phyloP scores from a whole-genome alignment of 2,888 invertebrate genomes.

The Choristoneura rosaceana region DNA sequence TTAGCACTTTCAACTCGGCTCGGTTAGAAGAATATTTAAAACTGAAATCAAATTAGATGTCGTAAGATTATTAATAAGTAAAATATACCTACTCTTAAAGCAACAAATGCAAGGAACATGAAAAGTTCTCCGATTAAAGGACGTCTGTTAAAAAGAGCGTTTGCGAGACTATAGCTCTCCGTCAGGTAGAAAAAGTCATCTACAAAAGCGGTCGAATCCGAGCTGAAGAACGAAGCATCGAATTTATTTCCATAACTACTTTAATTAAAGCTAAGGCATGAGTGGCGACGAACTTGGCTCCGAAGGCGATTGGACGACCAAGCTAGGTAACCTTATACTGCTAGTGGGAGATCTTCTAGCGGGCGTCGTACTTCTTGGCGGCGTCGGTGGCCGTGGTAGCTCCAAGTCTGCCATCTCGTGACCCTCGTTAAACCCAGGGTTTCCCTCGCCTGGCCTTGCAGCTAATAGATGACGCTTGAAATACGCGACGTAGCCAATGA shows the following conservation, averaged over 20 bases:
- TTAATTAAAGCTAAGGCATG: conserved; percentile 39
- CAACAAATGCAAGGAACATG: neutral
- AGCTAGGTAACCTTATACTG: conserved; percentile 50
- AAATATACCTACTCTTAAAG: neutral
- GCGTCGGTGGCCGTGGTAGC: neutral
- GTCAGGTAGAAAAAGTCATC: neutral
- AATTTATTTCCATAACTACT: neutral
- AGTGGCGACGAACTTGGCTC: conserved; percentile 54
- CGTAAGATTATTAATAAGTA: no score
- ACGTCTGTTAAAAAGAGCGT: neutral
- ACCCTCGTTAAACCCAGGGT: conserved; percentile 59
- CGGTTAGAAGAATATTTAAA: neutral
- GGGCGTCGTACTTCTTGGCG: neutral
- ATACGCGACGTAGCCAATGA: conserved; percentile 68
- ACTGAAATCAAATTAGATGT: neutral
- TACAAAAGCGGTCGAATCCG: neutral
- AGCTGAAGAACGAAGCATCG: neutral
- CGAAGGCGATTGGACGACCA: conserved; percentile 66
- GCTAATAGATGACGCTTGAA: conserved; percentile 65
- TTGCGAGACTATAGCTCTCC: neutral
- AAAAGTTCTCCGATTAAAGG: neutral
- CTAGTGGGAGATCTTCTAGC: conserved; percentile 36
- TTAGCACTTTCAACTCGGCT: neutral
- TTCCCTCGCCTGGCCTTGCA: conserved; percentile 48
- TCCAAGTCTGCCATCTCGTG: conserved; percentile 45